Base-by-base conservation (phyloP, 2,888 invertebrate species). In the Andrena trimmerana region DNA sequence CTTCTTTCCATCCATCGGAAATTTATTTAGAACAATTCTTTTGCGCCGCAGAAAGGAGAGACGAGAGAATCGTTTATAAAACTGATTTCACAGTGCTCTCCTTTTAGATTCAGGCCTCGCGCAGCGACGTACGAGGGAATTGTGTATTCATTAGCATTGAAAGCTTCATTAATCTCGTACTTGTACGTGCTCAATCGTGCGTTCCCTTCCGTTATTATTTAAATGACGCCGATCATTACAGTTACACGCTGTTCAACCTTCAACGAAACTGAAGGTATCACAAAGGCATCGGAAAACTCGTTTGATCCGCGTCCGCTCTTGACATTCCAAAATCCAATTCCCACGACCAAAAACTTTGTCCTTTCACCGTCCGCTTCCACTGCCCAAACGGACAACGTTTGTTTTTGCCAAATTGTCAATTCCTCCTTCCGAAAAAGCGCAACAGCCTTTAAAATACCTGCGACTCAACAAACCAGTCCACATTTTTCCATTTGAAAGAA, bases 111-210 rank as follows among this genome's bases (percentile, higher is more conserved):
- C 60, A 20, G 48, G 60, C 29, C 70, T n/a, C 60, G 48, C 20
- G 60, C 60, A 50, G 24, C 20, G 20, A 50, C 70, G 42, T 60
- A 57, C 66, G 31, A 5, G 67, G 57, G 57, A 66, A 73, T 73
- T 66, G 66, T 66, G 57, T 66, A 57, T 66, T 73, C 73, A 66
- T 73, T 73, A 66, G 57, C 73, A 73, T 73, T 73, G 66, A 66
- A 73, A 66, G 73, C 66, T 57, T 73, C 73, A 48, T 73, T 66
- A 73, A 73, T 73, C 73, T 73, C 66, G 73, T 42, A 20, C 60
- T 48, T 42, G 60, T 62, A 71, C 57, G 72, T 57, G 72, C 73
- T 66, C 66, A 54, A 66, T 73, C 73, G 57, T 10, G 66, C 66
- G 57, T 73, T 54, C 57, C 66, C 66, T 73, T 24, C 57, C 29